Evolutionary conservation across 2,888 invertebrate genomes (phyloP).

Genomic region (Cistogaster globosa): DNA sequence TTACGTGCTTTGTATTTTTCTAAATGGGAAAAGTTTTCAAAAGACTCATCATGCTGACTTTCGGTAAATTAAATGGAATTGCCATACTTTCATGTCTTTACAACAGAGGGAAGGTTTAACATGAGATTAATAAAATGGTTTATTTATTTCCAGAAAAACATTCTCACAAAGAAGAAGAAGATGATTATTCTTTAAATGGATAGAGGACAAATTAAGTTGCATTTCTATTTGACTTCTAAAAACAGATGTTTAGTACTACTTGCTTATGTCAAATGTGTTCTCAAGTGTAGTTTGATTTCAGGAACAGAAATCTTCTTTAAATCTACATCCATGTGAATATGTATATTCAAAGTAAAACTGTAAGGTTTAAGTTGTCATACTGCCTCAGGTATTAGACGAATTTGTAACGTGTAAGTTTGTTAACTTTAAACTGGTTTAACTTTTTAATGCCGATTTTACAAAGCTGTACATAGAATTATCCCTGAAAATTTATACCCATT

Average conservation of each 20-base stretch:
- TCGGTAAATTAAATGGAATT: constrained; percentile 44
- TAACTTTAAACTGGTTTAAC: too few relatives aligned
- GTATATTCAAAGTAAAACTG: too few relatives aligned
- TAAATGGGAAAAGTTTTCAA: constrained; percentile 15
- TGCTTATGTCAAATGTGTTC: too few relatives aligned
- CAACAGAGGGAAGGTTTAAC: background rate
- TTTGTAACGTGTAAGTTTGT: too few relatives aligned
- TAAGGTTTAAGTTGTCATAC: too few relatives aligned
- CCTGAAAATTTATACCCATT: too few relatives aligned
- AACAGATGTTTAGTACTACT: constrained; percentile 8
- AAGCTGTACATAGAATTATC: too few relatives aligned
- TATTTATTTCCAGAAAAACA: constrained; percentile 20
- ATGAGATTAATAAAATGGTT: constrained; percentile 42
- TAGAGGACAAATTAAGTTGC: constrained; percentile 24
- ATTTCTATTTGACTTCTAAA: background rate
- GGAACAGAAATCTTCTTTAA: too few relatives aligned
- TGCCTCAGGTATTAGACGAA: too few relatives aligned
- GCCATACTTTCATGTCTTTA: background rate
- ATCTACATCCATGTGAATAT: too few relatives aligned
- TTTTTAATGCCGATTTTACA: too few relatives aligned
- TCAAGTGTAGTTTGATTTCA: too few relatives aligned
- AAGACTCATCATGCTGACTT: constrained; percentile 16
- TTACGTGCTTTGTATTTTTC: constrained; percentile 33
- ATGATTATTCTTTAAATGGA: background rate
- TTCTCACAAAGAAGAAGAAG: constrained; percentile 48